A percentile compares a stretch with the other conserved stretches of the same genome.
Evolutionary conservation across 2,888 invertebrate genomes (phyloP).

Genomic region (Netelia melanura): DNA sequence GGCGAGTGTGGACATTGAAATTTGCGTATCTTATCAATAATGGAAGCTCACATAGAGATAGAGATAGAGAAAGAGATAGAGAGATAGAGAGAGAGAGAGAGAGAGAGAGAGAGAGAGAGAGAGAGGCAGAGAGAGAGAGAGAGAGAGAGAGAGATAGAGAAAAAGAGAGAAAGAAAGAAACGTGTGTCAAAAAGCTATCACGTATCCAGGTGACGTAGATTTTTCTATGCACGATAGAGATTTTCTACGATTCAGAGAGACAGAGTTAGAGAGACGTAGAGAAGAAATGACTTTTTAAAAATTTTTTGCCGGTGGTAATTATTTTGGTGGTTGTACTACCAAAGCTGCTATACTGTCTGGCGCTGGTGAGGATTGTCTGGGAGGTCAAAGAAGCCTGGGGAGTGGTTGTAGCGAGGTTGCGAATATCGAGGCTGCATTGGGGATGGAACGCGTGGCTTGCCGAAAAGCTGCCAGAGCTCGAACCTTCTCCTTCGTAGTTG

Average conservation of each 20-base stretch:
- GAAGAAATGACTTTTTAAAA: conserved; percentile 7
- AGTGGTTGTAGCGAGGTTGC: conserved; percentile 86
- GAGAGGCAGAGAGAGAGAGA: conserved; percentile 13
- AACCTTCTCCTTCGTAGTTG: conserved; percentile 90
- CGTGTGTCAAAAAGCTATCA: conserved; percentile 63
- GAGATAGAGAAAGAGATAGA: conserved; percentile 33
- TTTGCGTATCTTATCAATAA: background rate
- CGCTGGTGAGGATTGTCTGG: conserved; percentile 86
- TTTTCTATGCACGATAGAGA: conserved; percentile 25
- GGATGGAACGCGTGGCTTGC: conserved; percentile 77
- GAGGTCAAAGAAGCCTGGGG: conserved; percentile 82
- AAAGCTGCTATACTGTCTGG: conserved; percentile 97
- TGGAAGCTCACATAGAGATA: background rate
- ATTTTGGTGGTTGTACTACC: conserved; percentile 93
- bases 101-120: conserved; percentile 8
- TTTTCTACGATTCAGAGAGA: conserved; percentile 57
- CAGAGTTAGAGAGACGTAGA: conserved; percentile 15
- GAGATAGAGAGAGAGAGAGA: conserved; percentile 20
- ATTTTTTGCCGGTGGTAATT: conserved; percentile 72
- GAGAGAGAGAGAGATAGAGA: background rate
- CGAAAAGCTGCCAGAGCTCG: conserved; percentile 84
- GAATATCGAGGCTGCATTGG: conserved; percentile 83
- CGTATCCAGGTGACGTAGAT: conserved; percentile 51
- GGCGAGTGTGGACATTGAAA: background rate
- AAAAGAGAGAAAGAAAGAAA: conserved; percentile 27